Conservation (phyloP, 92 coral and sea anemone genomes). For the Actinostola sp. region DNA sequence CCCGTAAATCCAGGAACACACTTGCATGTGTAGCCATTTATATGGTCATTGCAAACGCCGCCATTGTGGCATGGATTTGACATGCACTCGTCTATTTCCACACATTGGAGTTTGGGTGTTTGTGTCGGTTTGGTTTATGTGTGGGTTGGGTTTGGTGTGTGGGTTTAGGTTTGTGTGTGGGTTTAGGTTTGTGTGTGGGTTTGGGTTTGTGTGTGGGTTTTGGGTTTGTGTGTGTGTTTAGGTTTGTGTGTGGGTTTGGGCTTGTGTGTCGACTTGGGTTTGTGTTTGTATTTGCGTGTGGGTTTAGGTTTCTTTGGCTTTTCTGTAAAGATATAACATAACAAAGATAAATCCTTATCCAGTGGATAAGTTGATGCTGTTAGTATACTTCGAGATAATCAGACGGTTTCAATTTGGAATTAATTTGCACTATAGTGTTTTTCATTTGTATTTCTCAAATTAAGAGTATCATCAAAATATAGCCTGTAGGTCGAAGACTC, state of each 20-base stretch:
- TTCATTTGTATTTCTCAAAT: too few species aligned
- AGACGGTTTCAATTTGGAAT: too few species aligned
- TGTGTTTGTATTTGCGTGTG: not conserved
- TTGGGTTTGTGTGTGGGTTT: not conserved
- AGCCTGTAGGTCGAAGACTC: too few species aligned
- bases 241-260: too few species aligned
- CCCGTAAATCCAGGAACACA: conserved; percentile 4
- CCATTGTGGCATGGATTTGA: conserved; percentile 11
- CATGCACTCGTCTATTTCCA: conserved; percentile 1
- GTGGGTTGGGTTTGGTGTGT: not conserved
- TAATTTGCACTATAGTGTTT: too few species aligned
- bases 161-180: too few species aligned
- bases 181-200: too few species aligned
- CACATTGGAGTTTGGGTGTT: not conserved
- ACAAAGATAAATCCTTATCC: too few species aligned
- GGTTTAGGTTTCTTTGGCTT: conserved; percentile 6
- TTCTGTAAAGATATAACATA: conserved; percentile 9
- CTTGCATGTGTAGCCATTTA: conserved; percentile 3
- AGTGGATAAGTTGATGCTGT: too few species aligned
- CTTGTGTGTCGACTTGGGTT: too few species aligned
- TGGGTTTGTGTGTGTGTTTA: not conserved
- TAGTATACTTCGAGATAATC: too few species aligned
- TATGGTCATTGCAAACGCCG: not conserved
- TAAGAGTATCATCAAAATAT: too few species aligned
- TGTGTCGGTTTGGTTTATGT: not conserved